These are phyloP conservation scores for Ormyrus thymus DNA, from an alignment of 2,888 invertebrate species.

Conservation along the genomic window DNA sequence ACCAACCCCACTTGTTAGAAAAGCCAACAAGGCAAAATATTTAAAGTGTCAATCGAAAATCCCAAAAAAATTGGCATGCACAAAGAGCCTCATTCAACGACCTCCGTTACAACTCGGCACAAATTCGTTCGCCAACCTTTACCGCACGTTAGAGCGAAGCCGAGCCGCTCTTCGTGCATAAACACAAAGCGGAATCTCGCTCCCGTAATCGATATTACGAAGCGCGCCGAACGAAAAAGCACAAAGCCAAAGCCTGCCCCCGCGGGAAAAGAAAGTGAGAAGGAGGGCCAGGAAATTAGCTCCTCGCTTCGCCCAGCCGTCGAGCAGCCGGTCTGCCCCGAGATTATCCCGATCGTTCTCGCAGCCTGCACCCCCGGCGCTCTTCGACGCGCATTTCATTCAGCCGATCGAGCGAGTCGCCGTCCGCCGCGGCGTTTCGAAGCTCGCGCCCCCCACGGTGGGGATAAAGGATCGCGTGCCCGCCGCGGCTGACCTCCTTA, in stretches of 20 bases:
- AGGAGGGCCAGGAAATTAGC: no score
- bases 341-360: neutral
- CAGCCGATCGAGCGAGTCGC: conserved; percentile 38
- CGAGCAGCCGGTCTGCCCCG: no score
- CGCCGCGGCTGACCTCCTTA: conserved; percentile 64
- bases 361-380: neutral
- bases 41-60: neutral
- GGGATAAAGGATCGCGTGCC: conserved; percentile 61
- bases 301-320: no score
- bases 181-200: no score
- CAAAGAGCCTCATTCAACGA: conserved; percentile 9
- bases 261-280: no score
- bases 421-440: conserved; percentile 19
- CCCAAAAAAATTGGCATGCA: neutral
- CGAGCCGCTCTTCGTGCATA: neutral
- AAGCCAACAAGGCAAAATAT: neutral
- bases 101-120: conserved; percentile 31
- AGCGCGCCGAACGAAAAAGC: no score
- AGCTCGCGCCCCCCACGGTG: conserved; percentile 7
- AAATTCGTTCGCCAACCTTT: neutral
- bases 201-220: no score
- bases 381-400: conserved; percentile 28
- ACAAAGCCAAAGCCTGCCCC: no score
- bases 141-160: neutral
- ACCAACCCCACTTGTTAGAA: neutral